Percentiles rank a stretch among this genome's conserved stretches.
Conservation (phyloP, 2,888 invertebrate species). For the Drosophila subsilvestris region DNA sequence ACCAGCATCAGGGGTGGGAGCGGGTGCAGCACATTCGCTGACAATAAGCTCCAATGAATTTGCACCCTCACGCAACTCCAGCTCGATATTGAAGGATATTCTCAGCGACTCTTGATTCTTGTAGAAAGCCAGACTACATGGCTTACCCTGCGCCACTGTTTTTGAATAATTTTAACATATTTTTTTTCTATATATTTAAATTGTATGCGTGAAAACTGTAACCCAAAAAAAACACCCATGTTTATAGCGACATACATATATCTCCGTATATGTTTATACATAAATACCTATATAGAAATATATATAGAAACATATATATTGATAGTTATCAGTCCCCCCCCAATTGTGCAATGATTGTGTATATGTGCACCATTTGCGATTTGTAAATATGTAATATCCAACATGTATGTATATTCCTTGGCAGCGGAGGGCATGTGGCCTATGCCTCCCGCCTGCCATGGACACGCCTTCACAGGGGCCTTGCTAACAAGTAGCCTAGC, state of each 20-base stretch:
- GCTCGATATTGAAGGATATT: constrained; percentile 84
- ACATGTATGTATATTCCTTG: constrained; percentile 27
- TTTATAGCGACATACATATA: constrained; percentile 16
- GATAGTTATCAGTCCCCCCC: constrained; percentile 14
- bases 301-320: background rate
- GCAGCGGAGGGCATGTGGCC: constrained; percentile 1
- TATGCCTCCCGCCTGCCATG: background rate
- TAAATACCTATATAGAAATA: background rate
- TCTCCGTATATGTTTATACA: constrained; percentile 28
- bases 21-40: constrained; percentile 71
- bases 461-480: background rate
- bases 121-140: constrained; percentile 46
- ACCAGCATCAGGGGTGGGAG: background rate
- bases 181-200: background rate
- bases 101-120: constrained; percentile 84
- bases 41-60: constrained; percentile 82
- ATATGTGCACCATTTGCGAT: constrained; percentile 31
- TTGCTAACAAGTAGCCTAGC: background rate
- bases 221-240: background rate
- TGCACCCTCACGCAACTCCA: constrained; percentile 83
- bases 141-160: constrained; percentile 1
- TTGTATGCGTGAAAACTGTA: background rate
- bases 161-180: constrained; percentile 5
- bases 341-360: constrained; percentile 28
- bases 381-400: constrained; percentile 69